Evolutionary conservation across 2,113 vertebrate species (phyloP).

Genomic region (Holacanthus passer): DNA sequence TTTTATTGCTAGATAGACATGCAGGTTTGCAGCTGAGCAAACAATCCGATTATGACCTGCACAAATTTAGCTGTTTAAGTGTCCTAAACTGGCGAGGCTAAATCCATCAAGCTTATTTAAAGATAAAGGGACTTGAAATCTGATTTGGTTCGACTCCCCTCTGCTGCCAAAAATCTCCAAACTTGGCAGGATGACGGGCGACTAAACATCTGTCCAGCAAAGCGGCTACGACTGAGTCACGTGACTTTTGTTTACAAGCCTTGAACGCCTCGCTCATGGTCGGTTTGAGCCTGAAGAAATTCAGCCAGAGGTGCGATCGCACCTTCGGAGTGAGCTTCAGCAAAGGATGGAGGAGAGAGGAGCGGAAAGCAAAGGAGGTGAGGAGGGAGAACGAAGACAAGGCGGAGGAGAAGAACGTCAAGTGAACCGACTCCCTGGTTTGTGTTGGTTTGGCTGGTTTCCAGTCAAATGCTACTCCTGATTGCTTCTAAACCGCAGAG

Average conservation of each 20-base stretch:
- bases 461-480: background rate
- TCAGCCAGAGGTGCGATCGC: background rate
- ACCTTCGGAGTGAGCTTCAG: background rate
- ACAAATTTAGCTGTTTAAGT: background rate
- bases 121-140: background rate
- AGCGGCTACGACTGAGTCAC: background rate
- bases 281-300: background rate
- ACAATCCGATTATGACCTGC: background rate
- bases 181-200: background rate
- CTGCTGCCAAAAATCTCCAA: constrained; percentile 11
- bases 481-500: background rate
- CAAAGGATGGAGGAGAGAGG: too few relatives aligned
- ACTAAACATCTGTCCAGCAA: constrained; percentile 10
- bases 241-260: constrained; percentile 14
- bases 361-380: background rate
- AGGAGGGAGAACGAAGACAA: background rate
- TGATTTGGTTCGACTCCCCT: constrained; percentile 7
- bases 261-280: background rate
- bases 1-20: background rate
- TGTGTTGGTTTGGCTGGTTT: background rate
- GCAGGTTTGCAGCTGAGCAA: background rate
- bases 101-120: background rate
- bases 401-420: background rate
- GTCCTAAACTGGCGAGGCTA: background rate
- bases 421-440: background rate